phyloP scores from a whole-genome alignment of 2,113 vertebrate genomes.

The Todiramphus saurophagus region DNA sequence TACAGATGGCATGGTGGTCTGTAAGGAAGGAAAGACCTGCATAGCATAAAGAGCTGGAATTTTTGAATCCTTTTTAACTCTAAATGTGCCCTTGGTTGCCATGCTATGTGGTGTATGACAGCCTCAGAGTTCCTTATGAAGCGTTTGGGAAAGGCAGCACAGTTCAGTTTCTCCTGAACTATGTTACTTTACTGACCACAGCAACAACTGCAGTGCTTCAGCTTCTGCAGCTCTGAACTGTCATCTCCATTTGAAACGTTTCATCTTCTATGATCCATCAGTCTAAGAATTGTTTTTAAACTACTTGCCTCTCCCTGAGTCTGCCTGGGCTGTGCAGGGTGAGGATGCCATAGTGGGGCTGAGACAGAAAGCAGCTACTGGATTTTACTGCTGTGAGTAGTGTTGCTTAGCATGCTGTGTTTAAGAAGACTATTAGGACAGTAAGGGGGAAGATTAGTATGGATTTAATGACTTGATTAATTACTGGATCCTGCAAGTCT shows the following conservation, averaged over 20 bases:
- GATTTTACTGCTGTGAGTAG: neutral
- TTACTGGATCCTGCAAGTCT: neutral
- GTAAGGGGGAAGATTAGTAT: neutral
- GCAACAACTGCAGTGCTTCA: neutral
- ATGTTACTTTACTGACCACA: neutral
- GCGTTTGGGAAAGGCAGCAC: neutral
- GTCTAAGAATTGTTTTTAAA: neutral
- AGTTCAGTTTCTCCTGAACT: neutral
- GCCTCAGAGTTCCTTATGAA: no score
- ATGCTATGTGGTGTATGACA: fast-evolving
- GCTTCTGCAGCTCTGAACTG: neutral
- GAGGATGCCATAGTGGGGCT: neutral
- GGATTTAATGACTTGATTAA: neutral
- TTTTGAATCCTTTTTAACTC: neutral
- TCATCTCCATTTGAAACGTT: neutral
- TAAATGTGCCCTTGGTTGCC: neutral
- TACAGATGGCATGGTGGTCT: neutral
- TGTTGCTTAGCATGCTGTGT: neutral
- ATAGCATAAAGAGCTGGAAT: neutral
- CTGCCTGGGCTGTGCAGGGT: fast-evolving
- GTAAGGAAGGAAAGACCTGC: neutral
- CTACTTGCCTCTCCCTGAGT: neutral
- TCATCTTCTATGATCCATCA: neutral
- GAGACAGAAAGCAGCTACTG: neutral
- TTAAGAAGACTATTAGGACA: neutral